Base-by-base conservation (phyloP, 2,113 vertebrate species). In the Hucho hucho region DNA sequence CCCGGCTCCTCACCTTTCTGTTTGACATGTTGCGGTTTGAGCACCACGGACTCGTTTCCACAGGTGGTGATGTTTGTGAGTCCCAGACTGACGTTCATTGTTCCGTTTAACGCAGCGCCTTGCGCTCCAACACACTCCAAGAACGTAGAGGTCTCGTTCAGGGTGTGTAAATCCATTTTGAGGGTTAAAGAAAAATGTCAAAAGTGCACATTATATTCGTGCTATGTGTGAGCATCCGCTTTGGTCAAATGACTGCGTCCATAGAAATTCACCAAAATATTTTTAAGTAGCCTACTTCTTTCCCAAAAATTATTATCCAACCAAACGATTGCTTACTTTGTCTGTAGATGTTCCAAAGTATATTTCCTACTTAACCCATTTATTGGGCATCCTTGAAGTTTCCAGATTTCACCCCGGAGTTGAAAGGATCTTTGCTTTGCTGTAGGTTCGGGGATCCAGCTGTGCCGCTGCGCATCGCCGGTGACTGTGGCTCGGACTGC, bases 1-100 rank as follows among this genome's bases (percentile, higher is more conserved):
- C 49, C 49, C 49, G 14, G 16, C 49, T 53, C 49, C 90, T 92
- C 81, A 94, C 93, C 92, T 89, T 78, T 91, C 25, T 87, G 74
- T 70, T 74, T 83, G 43, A 64, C 53, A 12, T 74, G 80, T 64
- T 71, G 73, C 12, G 87, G 84, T 43, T 61, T 67, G 28, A 80
- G 69, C 14, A 71, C 5, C 2, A 84, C 53, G 65, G 86, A 84
- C 4, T 76, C 75, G 75, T 92, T 90, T 71, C 77, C 80, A 81
- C 88, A 92, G 81, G 87, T 85, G 80, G 87, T 84, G 82, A 75
- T 46, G 87, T 90, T 90, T 6, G 53, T 47, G 4, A 80, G 32
- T 59, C 88, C 89, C 86, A 87, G 25, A 81, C 85, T 91, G 47
- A 81, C 78, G 73, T 89, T 89, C 4, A 63, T 72, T 49, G 79